Evolutionary conservation across 2,113 vertebrate species (phyloP), one percentile per base, ranked within the genome.

Genomic region (Thryonomys swinderianus): DNA sequence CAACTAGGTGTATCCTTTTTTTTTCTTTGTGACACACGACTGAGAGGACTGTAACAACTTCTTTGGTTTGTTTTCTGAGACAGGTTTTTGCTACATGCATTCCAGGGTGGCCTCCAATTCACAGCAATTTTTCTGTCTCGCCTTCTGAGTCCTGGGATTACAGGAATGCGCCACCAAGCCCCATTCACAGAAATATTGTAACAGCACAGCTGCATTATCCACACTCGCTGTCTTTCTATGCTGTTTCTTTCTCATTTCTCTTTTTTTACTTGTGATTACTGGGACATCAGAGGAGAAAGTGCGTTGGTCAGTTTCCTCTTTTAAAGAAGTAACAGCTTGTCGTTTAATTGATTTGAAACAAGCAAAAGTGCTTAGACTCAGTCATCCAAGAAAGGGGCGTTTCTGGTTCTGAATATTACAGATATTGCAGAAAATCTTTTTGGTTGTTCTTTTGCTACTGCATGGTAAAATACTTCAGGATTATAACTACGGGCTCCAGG

Each of bases 271-370:
- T 90, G 25, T 32, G 40, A 73, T 48, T 73, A 42, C 69, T 78
- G 42, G 62, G 17, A 85, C 76, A 76, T 5, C 45, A 14, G 73
- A 32, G 16, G 48, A 83, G 62, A 89, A 92, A 62, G 67, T 62
- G 37, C 11, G 74, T 32, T 89, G 21, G 34, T 27, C 18, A 64
- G 80, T 16, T 51, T 85, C 59, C 64, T 57, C 69, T 71, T 87
- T 69, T 16, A 87, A 88, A 27, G n/a, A 67, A 74, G 59, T 34
- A 71, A 59, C 14, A 71, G 14, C 81, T 85, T 90, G 81, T 45
- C 67, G 48, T n/a, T 48, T 59, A 66, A 84, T 64, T n/a, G 6
- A 84, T 90, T 23, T 83, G 59, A 71, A 96, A 88, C 64, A 66
- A 67, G 51, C 51, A 71, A 45, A 79, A 80, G 37, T 30, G 55